Evolutionary conservation across 2,888 invertebrate genomes (phyloP), one percentile per base, ranked within the genome.

Genomic region (Volucella bombylans): DNA sequence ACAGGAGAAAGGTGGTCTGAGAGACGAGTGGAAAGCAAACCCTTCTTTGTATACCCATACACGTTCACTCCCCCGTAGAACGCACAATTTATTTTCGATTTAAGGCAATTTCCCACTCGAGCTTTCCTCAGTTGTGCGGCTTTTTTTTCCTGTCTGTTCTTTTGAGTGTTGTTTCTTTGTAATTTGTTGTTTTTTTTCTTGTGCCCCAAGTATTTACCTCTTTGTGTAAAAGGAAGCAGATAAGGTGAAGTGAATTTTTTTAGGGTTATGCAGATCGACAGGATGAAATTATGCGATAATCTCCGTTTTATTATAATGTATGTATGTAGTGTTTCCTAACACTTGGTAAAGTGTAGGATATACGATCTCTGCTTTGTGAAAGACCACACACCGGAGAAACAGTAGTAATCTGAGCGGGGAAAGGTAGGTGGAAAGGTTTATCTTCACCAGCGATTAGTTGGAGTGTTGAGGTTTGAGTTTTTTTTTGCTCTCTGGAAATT

Each of bases 31-130:
- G 50, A 39, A 45, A 49, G 41, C 10, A 59, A 74, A 83, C 83
- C 71, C 61, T 72, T 78, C 52, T 57, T 12, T 41, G 31, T 68
- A 14, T 41, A 9, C n/a, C 6, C 31, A 11, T 12, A 10, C 39
- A 14, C 41, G 12, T 43, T 55, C 76, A 81, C 76, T 57, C 85
- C 68, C 85, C 67, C 85, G 62, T 54, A 59, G 31, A 50, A 65
- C 52, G 72, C 15, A 61, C 85, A 81, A 85, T 85, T 85, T 77
- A 81, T 85, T 85, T 68, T 77, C 85, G 71, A 85, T 85, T 85
- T 77, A 81, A 72, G 72, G 76, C 81, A 77, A 85, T 85, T 85
- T 85, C 85, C 85, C 85, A 77, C 85, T 85, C 77, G 85, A 81
- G 76, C 65, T 77, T 82, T 55, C 54, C 69, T 78, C 54, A 61